Evolutionary conservation across 2,797 vertebrate genomes (phyloP), one percentile per base, ranked within the genome.

Genomic region (Botia almorhae): DNA sequence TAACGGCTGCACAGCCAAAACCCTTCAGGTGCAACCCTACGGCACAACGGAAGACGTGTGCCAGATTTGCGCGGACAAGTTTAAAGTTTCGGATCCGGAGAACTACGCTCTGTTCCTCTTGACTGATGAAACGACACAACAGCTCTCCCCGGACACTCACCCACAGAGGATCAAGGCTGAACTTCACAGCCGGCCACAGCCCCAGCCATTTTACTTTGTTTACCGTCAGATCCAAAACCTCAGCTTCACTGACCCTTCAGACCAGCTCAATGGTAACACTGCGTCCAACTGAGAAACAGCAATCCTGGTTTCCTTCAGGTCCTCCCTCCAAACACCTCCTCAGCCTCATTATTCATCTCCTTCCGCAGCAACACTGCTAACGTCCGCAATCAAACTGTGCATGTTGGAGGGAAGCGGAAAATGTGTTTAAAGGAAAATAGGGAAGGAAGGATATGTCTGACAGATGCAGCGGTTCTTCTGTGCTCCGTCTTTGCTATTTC

Each of bases 151-250:
- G 0, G 98, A 99, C 87, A 99, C 98, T 0, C 95, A 96, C 84
- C 98, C 98, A 12, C 97, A 98, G 74, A 96, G 94, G 74, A 99
- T 99, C 84, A 99, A 99, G 91, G 96, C 96, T 0, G 97, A 99
- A 91, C 87, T 99, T 81, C 97, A 98, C 91, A 96, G 97, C 89
- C 94, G 96, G 2, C 95, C 96, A 0, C 91, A 93, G 0, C 89
- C 94, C 7, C 96, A 96, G 69, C 88, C 94, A 71, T 99, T 98
- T 81, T 95, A 97, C 87, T 99, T 99, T 2, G 95, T 99, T 76
- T 99, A 98, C 92, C 94, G 92, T 84, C 95, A 91, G 67, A 87
- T 95, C 76, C 91, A 93, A 69, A 95, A 96, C 82, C 92, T 94
- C 0, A 96, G 96, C 0, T 92, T 95, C 4, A 87, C 93, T 75